Conservation (phyloP, 2,797 vertebrate species). For the Parauchenoglanis punctatus region DNA sequence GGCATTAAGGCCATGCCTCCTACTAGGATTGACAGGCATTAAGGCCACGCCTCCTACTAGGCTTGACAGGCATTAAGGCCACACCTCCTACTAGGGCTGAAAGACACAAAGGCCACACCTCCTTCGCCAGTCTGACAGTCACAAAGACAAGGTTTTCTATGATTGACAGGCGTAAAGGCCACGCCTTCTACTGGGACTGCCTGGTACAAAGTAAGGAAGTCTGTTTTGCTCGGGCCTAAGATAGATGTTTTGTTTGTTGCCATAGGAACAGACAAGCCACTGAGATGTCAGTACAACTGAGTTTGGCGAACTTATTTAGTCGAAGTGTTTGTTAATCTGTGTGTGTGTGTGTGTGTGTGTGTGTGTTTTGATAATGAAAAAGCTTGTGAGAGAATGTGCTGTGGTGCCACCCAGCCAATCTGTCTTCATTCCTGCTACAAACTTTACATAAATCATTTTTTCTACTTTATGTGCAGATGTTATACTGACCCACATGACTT, state of each 20-base stretch:
- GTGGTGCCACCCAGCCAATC: not conserved
- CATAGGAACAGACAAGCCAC: constrained; percentile 22
- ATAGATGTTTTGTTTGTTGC: constrained; percentile 32
- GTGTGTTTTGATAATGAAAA: constrained; percentile 19
- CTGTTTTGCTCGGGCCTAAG: not conserved
- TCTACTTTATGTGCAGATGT: not conserved
- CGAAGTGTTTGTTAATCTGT: constrained; percentile 21
- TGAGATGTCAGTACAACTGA: constrained; percentile 4
- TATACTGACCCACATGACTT: not conserved
- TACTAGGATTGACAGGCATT: too few relatives aligned
- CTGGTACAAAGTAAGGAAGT: not conserved
- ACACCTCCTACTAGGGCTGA: not conserved
- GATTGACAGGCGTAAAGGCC: not conserved
- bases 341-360: constrained; percentile 19
- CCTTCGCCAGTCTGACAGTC: not conserved
- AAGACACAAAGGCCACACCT: not conserved
- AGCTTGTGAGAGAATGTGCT: not conserved
- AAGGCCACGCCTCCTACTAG: not conserved
- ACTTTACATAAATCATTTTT: not conserved
- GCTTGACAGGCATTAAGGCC: not conserved
- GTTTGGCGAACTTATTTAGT: not conserved
- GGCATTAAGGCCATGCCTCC: not conserved
- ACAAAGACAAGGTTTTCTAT: too few relatives aligned
- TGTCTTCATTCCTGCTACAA: not conserved
- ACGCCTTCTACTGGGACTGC: not conserved